A percentile compares a stretch with the other conserved stretches of the same genome.
These are phyloP conservation scores for Capra hircus DNA, from an alignment of 2,113 vertebrate genomes.

Conservation along the genomic window DNA sequence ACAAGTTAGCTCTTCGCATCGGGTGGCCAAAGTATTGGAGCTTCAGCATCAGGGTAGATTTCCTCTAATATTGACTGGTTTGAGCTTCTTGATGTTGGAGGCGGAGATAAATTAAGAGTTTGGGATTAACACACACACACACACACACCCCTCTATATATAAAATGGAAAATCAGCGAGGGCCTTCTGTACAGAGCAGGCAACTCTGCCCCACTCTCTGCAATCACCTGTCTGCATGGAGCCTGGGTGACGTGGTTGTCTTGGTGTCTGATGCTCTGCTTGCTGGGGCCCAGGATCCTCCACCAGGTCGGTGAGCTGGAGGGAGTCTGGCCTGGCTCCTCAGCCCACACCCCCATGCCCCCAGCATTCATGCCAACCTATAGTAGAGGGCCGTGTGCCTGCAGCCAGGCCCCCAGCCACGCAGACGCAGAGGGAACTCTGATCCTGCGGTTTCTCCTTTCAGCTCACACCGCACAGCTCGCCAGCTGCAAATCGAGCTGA, in stretches of 20 bases:
- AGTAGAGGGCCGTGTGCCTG: rapidly evolving
- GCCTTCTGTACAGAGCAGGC: not conserved
- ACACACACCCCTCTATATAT: not conserved
- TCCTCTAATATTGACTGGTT: not conserved
- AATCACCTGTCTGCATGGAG: not conserved
- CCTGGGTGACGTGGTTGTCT: rapidly evolving
- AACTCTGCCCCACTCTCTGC: not conserved
- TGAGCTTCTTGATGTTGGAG: not conserved
- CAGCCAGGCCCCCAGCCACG: not conserved
- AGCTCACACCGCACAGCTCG: rapidly evolving
- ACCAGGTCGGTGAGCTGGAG: rapidly evolving
- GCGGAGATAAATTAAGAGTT: not conserved
- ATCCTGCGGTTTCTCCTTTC: not conserved
- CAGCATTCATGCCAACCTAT: rapidly evolving
- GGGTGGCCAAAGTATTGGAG: not conserved
- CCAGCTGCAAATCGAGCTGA: rapidly evolving
- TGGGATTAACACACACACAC: not conserved
- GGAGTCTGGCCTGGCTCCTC: no score
- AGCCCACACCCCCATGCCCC: rapidly evolving
- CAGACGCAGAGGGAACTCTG: rapidly evolving
- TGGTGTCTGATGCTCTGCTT: not conserved
- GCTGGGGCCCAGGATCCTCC: no score
- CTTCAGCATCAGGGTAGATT: not conserved
- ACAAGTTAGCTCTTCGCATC: rapidly evolving
- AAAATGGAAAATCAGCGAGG: not conserved